Evolutionary conservation across 2,113 vertebrate species (phyloP).

Genomic region (Eleginops maclovinus): DNA sequence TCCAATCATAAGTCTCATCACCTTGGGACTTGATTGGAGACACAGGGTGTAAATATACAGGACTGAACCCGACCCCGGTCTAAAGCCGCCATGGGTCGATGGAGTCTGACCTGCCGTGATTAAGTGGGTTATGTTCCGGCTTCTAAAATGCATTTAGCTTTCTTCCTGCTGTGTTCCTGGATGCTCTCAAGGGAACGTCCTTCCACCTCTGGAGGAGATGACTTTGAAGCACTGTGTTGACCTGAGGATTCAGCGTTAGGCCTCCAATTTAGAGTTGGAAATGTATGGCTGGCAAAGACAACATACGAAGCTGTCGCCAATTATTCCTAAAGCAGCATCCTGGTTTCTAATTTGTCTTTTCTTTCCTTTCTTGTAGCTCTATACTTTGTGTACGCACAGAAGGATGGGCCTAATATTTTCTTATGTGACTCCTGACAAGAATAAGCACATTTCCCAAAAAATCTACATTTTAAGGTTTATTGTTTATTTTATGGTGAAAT

Average conservation of each 20-base stretch:
- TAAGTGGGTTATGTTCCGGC: constrained; percentile 41
- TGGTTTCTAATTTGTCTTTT: not conserved
- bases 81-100: constrained; percentile 29
- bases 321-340: not conserved
- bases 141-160: constrained; percentile 41
- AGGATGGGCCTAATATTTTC: not conserved
- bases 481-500: not conserved
- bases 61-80: constrained; percentile 30
- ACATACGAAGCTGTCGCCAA: not conserved
- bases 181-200: constrained; percentile 21
- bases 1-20: constrained; percentile 3
- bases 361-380: not conserved
- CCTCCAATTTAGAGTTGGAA: constrained; percentile 17
- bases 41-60: constrained; percentile 39
- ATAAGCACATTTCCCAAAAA: not conserved
- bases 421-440: not conserved
- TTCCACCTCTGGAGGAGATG: constrained; percentile 19
- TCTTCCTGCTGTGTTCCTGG: constrained; percentile 3
- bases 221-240: constrained; percentile 3
- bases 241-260: not conserved
- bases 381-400: not conserved
- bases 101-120: constrained; percentile 38
- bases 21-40: not conserved
- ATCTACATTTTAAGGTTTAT: not conserved
- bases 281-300: not conserved